Evolutionary conservation across 2,113 vertebrate genomes (phyloP).

Genomic region (Eubucco bourcierii): DNA sequence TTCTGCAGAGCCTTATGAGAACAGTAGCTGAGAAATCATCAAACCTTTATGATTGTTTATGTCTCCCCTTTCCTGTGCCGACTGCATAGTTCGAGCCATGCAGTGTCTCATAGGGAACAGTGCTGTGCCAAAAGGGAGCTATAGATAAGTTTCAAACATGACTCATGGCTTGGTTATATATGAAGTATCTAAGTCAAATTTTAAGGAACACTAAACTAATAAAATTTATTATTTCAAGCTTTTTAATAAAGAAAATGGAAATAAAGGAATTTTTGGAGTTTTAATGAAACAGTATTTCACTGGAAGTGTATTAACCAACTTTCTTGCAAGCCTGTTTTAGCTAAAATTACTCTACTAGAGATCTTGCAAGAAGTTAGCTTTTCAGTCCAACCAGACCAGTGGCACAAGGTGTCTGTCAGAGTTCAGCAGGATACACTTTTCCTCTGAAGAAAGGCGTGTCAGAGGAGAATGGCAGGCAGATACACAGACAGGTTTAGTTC

Average conservation of each 20-base stretch:
- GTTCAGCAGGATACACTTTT: neutral
- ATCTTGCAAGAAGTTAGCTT: neutral
- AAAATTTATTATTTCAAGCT: neutral
- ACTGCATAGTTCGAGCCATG: neutral
- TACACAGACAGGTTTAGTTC: neutral
- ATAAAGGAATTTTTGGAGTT: neutral
- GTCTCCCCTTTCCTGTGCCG: neutral
- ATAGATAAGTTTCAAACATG: neutral
- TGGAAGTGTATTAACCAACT: neutral
- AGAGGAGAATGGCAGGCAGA: accelerated
- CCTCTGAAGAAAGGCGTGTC: neutral
- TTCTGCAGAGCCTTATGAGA: neutral
- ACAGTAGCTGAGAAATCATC: neutral
- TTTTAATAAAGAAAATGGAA: neutral
- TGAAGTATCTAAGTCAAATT: neutral
- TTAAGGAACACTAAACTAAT: neutral
- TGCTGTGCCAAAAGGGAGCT: neutral
- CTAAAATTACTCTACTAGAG: neutral
- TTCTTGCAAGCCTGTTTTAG: neutral
- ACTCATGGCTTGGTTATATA: neutral
- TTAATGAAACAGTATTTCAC: neutral
- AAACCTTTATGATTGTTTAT: neutral
- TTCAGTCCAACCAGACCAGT: neutral
- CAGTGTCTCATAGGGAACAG: neutral
- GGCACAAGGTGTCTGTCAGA: neutral